Evolutionary conservation across 2,113 vertebrate genomes (phyloP).

Genomic region (Falco punctatus): DNA sequence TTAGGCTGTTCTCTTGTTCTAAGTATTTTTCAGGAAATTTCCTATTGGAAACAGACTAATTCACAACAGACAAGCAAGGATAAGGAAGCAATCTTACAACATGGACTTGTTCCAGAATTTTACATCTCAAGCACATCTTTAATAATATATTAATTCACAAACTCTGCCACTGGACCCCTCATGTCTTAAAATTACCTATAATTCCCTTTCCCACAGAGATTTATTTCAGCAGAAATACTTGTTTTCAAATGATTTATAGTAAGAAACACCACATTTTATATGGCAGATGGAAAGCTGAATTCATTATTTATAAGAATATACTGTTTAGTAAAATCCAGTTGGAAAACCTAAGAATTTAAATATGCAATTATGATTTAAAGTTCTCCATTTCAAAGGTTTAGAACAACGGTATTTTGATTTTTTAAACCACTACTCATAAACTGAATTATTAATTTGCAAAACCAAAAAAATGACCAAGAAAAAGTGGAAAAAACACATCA

Average conservation of each 20-base stretch:
- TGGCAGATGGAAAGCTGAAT: slow-evolving; percentile 29
- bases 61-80: background rate
- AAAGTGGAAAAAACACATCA: background rate
- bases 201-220: slow-evolving; percentile 7
- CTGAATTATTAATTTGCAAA: background rate
- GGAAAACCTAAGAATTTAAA: background rate
- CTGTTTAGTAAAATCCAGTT: slow-evolving; percentile 22
- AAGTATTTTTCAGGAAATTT: slow-evolving; percentile 55
- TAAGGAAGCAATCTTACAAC: background rate
- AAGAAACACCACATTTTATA: slow-evolving; percentile 18
- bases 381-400: background rate
- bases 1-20: slow-evolving; percentile 38
- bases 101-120: background rate
- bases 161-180: background rate
- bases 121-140: background rate
- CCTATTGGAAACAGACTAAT: slow-evolving; percentile 18
- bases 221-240: slow-evolving; percentile 15
- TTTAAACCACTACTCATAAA: background rate
- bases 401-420: background rate
- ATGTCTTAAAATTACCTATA: slow-evolving; percentile 2
- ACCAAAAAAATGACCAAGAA: background rate
- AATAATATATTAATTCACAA: background rate
- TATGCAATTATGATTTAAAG: background rate
- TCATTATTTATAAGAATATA: slow-evolving; percentile 46
- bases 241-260: slow-evolving; percentile 24